These are phyloP conservation scores for Tichodroma muraria DNA, from an alignment of 2,113 vertebrate species.

Conservation along the genomic window DNA sequence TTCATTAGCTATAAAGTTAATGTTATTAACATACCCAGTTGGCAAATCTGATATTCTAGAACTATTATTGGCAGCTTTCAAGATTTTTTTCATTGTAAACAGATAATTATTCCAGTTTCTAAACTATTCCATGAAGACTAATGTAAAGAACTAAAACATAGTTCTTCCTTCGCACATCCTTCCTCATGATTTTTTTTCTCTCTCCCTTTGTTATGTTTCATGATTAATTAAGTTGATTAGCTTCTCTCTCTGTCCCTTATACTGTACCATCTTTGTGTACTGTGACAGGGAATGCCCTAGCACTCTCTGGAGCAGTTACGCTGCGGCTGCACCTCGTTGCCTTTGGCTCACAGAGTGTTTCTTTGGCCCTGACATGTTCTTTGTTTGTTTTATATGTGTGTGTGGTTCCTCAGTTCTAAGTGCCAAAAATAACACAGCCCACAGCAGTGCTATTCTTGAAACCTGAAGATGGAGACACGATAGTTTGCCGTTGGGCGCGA, in stretches of 20 bases:
- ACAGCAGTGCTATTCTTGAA: slow-evolving; percentile 22
- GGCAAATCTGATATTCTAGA: not conserved
- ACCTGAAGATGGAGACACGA: not conserved
- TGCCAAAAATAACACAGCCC: slow-evolving; percentile 24
- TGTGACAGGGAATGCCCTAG: not conserved
- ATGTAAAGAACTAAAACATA: not conserved
- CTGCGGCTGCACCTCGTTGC: not conserved
- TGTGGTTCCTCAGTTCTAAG: slow-evolving; percentile 14
- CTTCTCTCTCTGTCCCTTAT: not conserved
- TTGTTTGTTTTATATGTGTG: not conserved
- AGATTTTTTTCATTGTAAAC: not conserved
- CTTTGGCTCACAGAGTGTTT: not conserved
- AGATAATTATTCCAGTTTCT: not conserved
- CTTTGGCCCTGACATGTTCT: not conserved
- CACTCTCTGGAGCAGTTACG: not conserved
- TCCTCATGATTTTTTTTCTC: not conserved
- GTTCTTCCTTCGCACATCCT: not conserved
- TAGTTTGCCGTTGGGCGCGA: not conserved
- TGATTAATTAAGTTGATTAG: not conserved
- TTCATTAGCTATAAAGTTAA: not conserved
- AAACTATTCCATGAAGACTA: not conserved
- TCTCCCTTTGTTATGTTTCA: not conserved
- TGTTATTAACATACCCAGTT: not conserved
- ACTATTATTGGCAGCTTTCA: not conserved
- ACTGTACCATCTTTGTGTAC: not conserved